Percentiles rank a stretch among this genome's conserved stretches.
Evolutionary conservation across 2,888 invertebrate species (phyloP).

Genomic region (Microplitis manilae): DNA sequence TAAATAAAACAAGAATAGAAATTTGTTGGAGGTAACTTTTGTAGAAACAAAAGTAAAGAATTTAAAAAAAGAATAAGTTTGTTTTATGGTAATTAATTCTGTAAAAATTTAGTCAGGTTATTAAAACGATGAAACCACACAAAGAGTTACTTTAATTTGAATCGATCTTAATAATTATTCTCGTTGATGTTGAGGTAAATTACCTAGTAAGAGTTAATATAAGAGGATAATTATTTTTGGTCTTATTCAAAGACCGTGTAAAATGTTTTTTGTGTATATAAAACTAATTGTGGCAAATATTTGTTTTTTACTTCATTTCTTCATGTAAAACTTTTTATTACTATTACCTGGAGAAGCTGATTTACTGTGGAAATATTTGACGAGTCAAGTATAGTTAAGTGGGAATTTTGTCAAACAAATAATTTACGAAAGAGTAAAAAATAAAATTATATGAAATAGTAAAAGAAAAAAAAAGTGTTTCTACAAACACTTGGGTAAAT

Average conservation of each 20-base stretch:
- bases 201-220: background rate
- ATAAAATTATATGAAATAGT: background rate
- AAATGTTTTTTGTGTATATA: background rate
- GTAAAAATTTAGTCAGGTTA: background rate
- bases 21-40: background rate
- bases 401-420: background rate
- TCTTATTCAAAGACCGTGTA: too few species aligned
- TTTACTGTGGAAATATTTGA: conserved; percentile 1
- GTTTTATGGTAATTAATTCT: background rate
- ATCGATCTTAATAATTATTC: background rate
- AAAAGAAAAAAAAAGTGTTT: background rate
- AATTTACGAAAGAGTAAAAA: background rate
- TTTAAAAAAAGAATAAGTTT: background rate
- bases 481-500: background rate
- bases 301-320: background rate
- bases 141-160: background rate
- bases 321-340: background rate
- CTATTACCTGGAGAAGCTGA: background rate
- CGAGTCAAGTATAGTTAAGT: background rate
- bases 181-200: background rate
- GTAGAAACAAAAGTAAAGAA: background rate
- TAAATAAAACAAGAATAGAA: background rate
- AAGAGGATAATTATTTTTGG: too few species aligned
- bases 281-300: background rate
- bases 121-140: background rate